Evolutionary conservation across 2,888 invertebrate species (phyloP), one percentile per base, ranked within the genome.

Genomic region (Hoplodrina ambigua): DNA sequence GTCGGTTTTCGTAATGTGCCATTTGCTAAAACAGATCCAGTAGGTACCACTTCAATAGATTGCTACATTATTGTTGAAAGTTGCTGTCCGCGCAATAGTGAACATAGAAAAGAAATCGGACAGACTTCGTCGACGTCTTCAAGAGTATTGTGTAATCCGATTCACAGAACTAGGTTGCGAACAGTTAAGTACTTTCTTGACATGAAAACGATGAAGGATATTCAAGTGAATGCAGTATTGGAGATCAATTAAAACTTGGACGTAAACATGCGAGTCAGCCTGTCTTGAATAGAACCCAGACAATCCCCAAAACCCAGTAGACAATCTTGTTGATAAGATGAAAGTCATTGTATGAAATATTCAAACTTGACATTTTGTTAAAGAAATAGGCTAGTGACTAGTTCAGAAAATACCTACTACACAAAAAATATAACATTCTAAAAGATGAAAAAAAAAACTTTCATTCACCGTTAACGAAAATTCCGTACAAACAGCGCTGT

Each of bases 171-270:
- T 50, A 13, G 41, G 59, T 20, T n/a, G 25, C n/a, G n/a, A 52
- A n/a, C 15, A 37, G 62, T 60, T n/a, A n/a, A n/a, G n/a, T n/a
- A n/a, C n/a, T n/a, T 54, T 10, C 3, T 25, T 37, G 2, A 6
- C 46, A 56, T 20, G 20, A 50, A 46, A 13, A 4, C 3, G 17
- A 30, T 5, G 0, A 0, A 37, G 25, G 20, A 63, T 57, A 10
- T 60, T 25, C 52, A 52, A 44, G 11, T 44, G 19, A 57, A 57
- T 11, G 20, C 46, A 52, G 46, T 11, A n/a, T n/a, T 53, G 4
- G 19, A 53, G 41, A 58, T 4, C 65, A 64, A 73, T 64, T 58
- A 53, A 30, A 72, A 64, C 6, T 20, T 62, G 5, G 17, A 13
- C 15, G 37, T 41, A 41, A 30, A n/a, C n/a, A n/a, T 20, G 49